These are phyloP conservation scores for Aldrovandia affinis DNA, from an alignment of 2,797 vertebrate genomes.

Conservation along the genomic window DNA sequence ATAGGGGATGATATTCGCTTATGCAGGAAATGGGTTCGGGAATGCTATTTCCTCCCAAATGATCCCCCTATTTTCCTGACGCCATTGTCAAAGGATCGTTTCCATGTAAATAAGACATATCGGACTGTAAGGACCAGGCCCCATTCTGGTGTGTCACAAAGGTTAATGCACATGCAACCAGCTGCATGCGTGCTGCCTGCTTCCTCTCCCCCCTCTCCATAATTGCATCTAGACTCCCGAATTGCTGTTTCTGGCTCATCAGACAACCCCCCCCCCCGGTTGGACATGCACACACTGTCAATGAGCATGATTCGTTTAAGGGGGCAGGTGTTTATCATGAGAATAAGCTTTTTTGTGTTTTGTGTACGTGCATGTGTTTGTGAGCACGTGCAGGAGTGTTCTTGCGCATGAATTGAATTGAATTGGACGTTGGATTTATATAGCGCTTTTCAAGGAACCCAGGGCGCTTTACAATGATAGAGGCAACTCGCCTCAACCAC, in stretches of 20 bases:
- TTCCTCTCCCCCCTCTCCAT: constrained; percentile 63
- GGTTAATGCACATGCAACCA: constrained; percentile 54
- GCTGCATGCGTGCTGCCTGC: constrained; percentile 70
- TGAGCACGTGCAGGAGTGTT: constrained; percentile 11
- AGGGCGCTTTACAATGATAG: no score
- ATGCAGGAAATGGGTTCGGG: constrained; percentile 5
- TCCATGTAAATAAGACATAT: constrained; percentile 22
- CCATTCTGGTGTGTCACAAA: neutral
- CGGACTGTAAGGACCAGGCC: neutral
- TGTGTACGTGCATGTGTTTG: constrained; percentile 35
- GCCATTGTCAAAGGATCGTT: constrained; percentile 21
- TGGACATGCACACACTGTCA: neutral
- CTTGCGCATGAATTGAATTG: constrained; percentile 28
- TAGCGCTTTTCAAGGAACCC: no score
- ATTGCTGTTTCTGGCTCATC: constrained; percentile 59
- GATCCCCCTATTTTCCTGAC: neutral
- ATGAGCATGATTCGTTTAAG: neutral
- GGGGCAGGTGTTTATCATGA: constrained; percentile 40
- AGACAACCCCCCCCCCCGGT: constrained; percentile 45
- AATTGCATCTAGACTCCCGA: constrained; percentile 61
- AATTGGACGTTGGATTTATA: no score
- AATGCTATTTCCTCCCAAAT: constrained; percentile 7
- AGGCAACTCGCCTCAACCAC: no score
- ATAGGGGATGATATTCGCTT: neutral
- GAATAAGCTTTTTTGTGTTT: neutral